These are phyloP conservation scores for Zeus faber DNA, from an alignment of 2,113 vertebrate species.

Conservation along the genomic window DNA sequence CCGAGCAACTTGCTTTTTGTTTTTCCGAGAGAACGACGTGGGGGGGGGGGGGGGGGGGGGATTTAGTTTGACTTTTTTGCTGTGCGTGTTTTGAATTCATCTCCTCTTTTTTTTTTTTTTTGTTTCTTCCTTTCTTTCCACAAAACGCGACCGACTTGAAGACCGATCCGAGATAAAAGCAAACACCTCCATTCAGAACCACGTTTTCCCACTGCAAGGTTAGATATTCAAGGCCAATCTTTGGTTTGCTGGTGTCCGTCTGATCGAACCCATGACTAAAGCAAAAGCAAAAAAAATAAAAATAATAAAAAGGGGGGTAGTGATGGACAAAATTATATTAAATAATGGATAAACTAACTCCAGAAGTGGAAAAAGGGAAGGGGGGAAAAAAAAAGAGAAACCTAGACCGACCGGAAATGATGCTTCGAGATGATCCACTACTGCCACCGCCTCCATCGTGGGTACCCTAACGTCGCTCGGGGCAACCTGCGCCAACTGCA, in stretches of 20 bases:
- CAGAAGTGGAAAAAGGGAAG: neutral
- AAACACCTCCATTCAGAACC: conserved; percentile 81
- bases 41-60: too few species aligned
- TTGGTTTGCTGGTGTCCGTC: conserved; percentile 87
- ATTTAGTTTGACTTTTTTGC: too few species aligned
- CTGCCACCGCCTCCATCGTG: too few species aligned
- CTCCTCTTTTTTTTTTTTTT: conserved; percentile 20
- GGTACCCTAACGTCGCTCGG: too few species aligned
- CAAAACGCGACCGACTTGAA: conserved; percentile 26
- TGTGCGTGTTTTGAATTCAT: too few species aligned
- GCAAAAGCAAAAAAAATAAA: conserved; percentile 44
- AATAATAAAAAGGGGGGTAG: conserved; percentile 32
- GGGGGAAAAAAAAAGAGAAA: conserved; percentile 30
- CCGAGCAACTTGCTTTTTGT: conserved; percentile 59
- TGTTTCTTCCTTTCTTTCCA: conserved; percentile 66
- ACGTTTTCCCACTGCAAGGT: conserved; percentile 65
- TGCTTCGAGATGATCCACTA: too few species aligned
- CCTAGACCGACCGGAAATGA: too few species aligned
- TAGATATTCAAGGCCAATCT: conserved; percentile 88
- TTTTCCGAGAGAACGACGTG: conserved; percentile 48
- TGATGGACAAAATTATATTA: too few species aligned
- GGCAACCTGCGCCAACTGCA: conserved; percentile 31
- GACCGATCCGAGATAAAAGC: conserved; percentile 50
- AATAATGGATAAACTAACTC: too few species aligned
- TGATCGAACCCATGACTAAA: too few species aligned